Conservation (phyloP, 1,140 invertebrate species). For the Eubasilissa regina region DNA sequence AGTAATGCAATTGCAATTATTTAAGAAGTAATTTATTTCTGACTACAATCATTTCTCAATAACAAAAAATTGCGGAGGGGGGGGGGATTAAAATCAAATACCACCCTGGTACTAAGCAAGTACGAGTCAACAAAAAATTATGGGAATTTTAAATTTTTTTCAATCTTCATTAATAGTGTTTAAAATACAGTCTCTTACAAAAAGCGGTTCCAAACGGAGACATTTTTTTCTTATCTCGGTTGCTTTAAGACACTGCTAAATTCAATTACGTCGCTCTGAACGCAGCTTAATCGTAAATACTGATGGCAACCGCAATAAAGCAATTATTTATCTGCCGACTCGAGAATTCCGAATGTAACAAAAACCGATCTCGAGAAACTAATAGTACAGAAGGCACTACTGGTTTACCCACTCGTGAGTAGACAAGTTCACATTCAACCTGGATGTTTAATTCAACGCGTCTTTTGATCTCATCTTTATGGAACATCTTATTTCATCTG, state of each 20-base stretch:
- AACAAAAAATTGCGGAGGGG: too few relatives aligned
- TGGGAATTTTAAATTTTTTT: too few relatives aligned
- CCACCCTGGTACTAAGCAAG: too few relatives aligned
- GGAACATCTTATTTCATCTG: conserved; percentile 18
- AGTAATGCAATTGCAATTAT: too few relatives aligned
- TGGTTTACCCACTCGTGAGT: neutral
- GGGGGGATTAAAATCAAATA: too few relatives aligned
- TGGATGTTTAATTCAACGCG: conserved; percentile 27
- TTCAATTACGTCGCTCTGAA: neutral
- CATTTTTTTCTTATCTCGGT: neutral
- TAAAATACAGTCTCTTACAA: too few relatives aligned
- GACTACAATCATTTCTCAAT: too few relatives aligned
- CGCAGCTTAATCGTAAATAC: neutral
- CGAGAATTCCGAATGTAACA: neutral
- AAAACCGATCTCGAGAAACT: neutral
- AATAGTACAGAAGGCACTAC: neutral
- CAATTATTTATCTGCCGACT: conserved; percentile 2
- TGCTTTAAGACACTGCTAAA: neutral
- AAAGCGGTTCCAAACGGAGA: neutral
- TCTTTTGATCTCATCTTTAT: conserved; percentile 31
- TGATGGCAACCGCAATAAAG: neutral
- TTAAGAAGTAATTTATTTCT: too few relatives aligned
- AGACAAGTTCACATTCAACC: conserved; percentile 16
- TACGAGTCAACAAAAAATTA: too few relatives aligned
- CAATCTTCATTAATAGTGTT: too few relatives aligned